A percentile compares a stretch with the other conserved stretches of the same genome.
phyloP scores from a whole-genome alignment of 2,113 vertebrate genomes.

The Montifringilla adamsi region DNA sequence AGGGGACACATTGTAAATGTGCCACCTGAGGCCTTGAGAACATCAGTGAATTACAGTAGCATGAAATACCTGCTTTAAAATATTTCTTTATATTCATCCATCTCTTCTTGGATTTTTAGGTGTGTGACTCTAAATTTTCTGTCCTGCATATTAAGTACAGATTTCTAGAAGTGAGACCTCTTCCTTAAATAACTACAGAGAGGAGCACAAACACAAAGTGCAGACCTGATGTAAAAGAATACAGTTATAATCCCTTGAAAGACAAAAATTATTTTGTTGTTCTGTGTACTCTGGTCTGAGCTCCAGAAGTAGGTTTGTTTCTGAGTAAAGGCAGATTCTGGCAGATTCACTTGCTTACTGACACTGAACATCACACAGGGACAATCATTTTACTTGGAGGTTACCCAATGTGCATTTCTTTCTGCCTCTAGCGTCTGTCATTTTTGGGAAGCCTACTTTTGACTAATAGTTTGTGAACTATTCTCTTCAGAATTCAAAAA shows the following conservation, averaged over 20 bases:
- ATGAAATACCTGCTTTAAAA: neutral
- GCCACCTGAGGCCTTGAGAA: neutral
- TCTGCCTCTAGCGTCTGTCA: neutral
- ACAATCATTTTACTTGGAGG: conserved; percentile 8
- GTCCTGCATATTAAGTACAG: neutral
- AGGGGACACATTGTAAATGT: neutral
- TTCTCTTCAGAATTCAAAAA: conserved; percentile 16
- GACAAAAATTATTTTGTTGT: neutral
- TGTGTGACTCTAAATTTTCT: neutral
- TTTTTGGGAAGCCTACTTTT: conserved; percentile 6
- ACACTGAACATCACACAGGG: neutral
- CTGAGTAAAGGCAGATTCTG: neutral
- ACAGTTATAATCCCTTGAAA: neutral
- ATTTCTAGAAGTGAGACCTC: neutral
- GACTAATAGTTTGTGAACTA: neutral
- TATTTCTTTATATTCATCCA: neutral
- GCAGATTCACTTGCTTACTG: neutral
- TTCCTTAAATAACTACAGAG: neutral
- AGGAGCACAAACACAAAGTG: neutral
- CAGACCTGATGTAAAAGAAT: neutral
- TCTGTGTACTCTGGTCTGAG: neutral
- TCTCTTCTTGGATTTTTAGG: neutral
- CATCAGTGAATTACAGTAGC: neutral
- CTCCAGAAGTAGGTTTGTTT: conserved; percentile 4
- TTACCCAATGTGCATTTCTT: conserved; percentile 10